These are phyloP conservation scores for Operophtera brumata DNA, from an alignment of 2,888 invertebrate species.

Conservation along the genomic window DNA sequence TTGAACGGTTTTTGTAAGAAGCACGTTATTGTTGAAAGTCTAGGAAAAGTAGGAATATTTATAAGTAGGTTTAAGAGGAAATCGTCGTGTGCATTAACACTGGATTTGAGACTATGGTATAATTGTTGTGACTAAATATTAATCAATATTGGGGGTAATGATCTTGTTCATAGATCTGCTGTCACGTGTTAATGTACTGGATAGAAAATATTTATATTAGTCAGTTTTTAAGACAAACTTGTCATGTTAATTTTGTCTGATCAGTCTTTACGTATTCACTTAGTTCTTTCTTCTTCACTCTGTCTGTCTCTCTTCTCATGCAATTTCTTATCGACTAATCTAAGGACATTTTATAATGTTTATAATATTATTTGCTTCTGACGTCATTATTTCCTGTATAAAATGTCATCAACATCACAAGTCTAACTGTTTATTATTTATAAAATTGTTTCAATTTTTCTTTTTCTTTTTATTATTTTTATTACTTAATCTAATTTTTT, in stretches of 20 bases:
- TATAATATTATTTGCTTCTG: no score
- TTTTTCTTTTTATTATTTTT: neutral
- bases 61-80: conserved; percentile 19
- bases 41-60: conserved; percentile 31
- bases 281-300: no score
- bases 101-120: neutral
- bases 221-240: conserved; percentile 25
- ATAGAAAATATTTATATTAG: conserved; percentile 15
- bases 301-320: neutral
- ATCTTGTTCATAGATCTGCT: neutral
- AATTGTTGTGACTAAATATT: neutral
- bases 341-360: no score
- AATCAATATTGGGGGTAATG: neutral
- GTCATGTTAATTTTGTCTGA: neutral
- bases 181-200: conserved; percentile 25
- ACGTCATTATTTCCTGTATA: no score
- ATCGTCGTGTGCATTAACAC: conserved; percentile 22
- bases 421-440: no score
- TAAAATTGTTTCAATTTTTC: no score
- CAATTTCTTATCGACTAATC: neutral
- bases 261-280: neutral
- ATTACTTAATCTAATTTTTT: neutral
- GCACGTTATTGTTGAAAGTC: conserved; percentile 37
- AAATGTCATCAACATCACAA: no score
- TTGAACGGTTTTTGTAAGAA: conserved; percentile 26